Evolutionary conservation across 2,113 vertebrate species (phyloP), one percentile per base, ranked within the genome.

Genomic region (Rhinichthys klamathensis): DNA sequence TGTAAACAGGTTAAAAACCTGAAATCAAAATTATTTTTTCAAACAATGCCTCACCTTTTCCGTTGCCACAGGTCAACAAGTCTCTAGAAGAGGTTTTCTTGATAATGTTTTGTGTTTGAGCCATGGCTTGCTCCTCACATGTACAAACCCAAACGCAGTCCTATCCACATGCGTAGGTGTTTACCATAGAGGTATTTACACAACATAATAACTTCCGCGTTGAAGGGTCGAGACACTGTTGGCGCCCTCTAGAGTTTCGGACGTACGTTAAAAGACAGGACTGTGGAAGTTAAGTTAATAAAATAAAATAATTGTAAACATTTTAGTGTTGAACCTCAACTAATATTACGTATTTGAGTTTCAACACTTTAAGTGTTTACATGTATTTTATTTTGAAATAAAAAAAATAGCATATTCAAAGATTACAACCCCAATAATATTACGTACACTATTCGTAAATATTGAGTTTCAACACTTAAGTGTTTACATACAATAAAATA

Each of bases 51-150:
- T 76, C 23, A 96, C 95, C 95, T 92, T 84, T 83, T 38, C 89
- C 91, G 41, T 61, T 83, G 2, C 94, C 95, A 82, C 92, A 96
- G 0, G 88, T 83, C 63, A 96, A 88, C 69, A 96, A 86, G 30
- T 92, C 94, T 72, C n/a, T 86, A 0, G 96, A 96, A 13, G 49
- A 73, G 1, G 13, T 89, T 21, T 79, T 86, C 30, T 87, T 91
- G 32, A 78, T 70, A 0, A 4, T n/a, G 6, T 87, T 90, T 23
- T 76, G 13, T 61, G 58, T 83, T 58, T 87, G 6, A 2, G 93
- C 93, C 92, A 95, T 94, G 8, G 83, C 25, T 51, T 46, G 13
- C 1, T 3, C 30, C 0, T 46, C 16, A 7, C 5, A 46, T 8
- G 41, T 41, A 82, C 32, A 32, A 3, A 6, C 35, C 4, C 0